These are phyloP conservation scores for Cirrhinus molitorella DNA, from an alignment of 2,797 vertebrate species.

Conservation along the genomic window DNA sequence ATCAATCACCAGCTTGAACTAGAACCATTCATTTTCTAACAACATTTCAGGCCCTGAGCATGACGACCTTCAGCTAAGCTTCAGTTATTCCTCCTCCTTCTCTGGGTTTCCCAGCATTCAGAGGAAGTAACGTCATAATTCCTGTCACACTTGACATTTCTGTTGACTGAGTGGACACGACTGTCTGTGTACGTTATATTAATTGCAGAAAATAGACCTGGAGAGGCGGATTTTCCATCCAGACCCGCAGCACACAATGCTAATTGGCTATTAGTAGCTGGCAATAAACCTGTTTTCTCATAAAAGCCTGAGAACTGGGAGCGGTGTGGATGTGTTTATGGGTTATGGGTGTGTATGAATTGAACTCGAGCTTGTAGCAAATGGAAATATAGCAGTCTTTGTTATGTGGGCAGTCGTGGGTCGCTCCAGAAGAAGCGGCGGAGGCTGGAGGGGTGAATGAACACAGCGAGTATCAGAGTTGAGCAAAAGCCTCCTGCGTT, in stretches of 20 bases:
- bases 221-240: conserved; percentile 70
- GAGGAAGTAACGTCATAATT: conserved; percentile 57
- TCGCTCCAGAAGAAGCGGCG: not conserved
- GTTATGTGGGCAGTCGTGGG: not conserved
- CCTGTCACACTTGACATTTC: conserved; percentile 70
- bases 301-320: conserved; percentile 33
- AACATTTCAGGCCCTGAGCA: not conserved
- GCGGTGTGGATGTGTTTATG: conserved; percentile 45
- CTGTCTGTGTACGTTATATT: conserved; percentile 65
- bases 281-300: conserved; percentile 42
- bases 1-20: not conserved
- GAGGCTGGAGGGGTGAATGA: not conserved
- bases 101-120: not conserved
- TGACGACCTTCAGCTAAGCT: not conserved
- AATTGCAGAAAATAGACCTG: conserved; percentile 69
- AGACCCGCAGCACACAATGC: conserved; percentile 51
- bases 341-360: conserved; percentile 23
- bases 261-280: conserved; percentile 48
- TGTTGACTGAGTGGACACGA: conserved; percentile 73
- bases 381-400: not conserved
- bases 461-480: not conserved
- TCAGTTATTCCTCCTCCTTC: not conserved
- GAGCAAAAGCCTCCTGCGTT: too few relatives aligned
- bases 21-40: not conserved
- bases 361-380: not conserved